Evolutionary conservation across 2,888 invertebrate genomes (phyloP).

Genomic region (Parapristionchus giblindavisi): DNA sequence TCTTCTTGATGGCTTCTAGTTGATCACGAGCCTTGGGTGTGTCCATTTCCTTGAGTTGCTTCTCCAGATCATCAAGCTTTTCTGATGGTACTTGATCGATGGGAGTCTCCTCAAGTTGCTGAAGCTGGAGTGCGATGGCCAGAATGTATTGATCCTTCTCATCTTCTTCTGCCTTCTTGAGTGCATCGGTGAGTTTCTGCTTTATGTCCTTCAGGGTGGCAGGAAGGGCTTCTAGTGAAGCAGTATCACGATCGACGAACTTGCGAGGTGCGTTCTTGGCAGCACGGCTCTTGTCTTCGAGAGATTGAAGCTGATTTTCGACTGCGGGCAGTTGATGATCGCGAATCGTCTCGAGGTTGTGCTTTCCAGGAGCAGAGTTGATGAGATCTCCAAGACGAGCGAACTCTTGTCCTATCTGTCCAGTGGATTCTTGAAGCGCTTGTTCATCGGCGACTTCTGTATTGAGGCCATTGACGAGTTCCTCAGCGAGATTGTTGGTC

Average conservation of each 20-base stretch:
- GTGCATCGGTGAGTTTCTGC: conserved; percentile 21
- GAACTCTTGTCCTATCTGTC: conserved; percentile 49
- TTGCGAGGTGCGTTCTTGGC: conserved; percentile 35
- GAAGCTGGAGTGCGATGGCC: conserved; percentile 24
- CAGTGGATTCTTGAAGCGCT: conserved; percentile 49
- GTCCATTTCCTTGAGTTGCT: conserved; percentile 44
- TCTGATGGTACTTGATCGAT: conserved; percentile 4
- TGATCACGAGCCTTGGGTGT: conserved; percentile 29
- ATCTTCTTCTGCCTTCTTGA: conserved; percentile 26
- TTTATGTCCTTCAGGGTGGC: conserved; percentile 1
- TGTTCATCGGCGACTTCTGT: conserved; percentile 30
- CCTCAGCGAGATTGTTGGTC: conserved; percentile 53
- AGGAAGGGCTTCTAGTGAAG: background rate
- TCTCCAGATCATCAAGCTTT: conserved; percentile 42
- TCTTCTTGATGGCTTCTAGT: conserved; percentile 42
- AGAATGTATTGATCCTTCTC: conserved; percentile 36
- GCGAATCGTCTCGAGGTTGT: conserved; percentile 19
- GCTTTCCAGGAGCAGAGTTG: conserved; percentile 29
- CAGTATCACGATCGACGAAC: conserved; percentile 14
- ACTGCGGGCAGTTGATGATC: conserved; percentile 30
- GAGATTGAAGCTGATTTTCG: conserved; percentile 14
- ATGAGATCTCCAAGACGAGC: conserved; percentile 38
- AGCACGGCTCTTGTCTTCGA: conserved; percentile 29
- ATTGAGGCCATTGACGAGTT: conserved; percentile 18
- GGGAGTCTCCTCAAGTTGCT: conserved; percentile 26